These are phyloP conservation scores for Campoplex capitator DNA, from an alignment of 2,888 invertebrate species.

Conservation along the genomic window DNA sequence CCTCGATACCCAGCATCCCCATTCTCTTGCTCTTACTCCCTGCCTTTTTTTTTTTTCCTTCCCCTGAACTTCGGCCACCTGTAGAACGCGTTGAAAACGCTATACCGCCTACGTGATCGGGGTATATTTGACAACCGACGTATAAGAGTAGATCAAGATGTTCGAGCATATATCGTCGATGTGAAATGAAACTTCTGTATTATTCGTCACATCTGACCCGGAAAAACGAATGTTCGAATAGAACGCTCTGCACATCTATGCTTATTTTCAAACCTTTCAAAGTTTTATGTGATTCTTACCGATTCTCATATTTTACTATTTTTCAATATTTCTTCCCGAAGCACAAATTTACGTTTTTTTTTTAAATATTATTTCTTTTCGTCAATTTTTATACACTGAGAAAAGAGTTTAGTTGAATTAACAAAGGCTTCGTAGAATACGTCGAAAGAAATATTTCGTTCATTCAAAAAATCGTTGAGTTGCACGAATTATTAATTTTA, in stretches of 20 bases:
- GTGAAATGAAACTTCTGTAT: neutral
- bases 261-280: neutral
- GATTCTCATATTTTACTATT: neutral
- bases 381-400: too few species aligned
- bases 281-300: neutral
- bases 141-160: conserved; percentile 14
- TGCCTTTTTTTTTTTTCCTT: conserved; percentile 5
- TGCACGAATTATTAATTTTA: too few species aligned
- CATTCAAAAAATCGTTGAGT: too few species aligned
- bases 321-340: neutral
- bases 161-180: neutral
- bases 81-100: conserved; percentile 61
- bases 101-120: conserved; percentile 48
- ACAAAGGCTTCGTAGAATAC: too few species aligned
- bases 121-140: neutral
- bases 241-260: neutral
- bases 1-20: conserved; percentile 76
- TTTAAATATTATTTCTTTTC: neutral
- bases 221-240: neutral
- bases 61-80: conserved; percentile 66
- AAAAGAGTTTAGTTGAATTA: too few species aligned
- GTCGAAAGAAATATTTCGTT: too few species aligned
- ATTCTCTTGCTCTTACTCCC: conserved; percentile 28
- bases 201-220: conserved; percentile 1
- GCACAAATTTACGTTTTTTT: neutral